Evolutionary conservation across 2,888 invertebrate species (phyloP).

Genomic region (Xanthorhoe designata): DNA sequence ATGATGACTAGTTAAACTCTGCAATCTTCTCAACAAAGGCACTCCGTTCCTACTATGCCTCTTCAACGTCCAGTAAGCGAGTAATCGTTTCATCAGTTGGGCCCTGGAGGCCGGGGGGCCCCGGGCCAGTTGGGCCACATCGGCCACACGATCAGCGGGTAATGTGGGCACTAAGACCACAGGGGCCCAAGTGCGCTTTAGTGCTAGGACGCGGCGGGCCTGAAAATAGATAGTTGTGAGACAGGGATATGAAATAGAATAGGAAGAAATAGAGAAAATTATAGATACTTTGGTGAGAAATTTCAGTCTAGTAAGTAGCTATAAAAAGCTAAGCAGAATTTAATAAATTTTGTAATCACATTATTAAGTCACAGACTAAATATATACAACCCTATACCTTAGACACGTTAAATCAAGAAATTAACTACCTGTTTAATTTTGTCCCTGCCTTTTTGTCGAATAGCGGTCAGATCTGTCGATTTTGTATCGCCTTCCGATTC

Average conservation of each 20-base stretch:
- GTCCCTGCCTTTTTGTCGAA: constrained; percentile 89
- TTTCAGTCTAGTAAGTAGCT: no score
- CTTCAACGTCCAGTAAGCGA: constrained; percentile 99
- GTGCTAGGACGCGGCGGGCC: constrained; percentile 93
- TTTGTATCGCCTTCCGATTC: constrained; percentile 80
- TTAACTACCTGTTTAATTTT: constrained; percentile 92
- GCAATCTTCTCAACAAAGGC: constrained; percentile 91
- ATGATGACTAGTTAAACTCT: constrained; percentile 67
- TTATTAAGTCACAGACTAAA: no score
- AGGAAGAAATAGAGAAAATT: no score
- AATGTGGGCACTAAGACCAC: constrained; percentile 97
- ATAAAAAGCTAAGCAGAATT: no score
- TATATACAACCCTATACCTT: no score
- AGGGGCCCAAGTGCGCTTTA: constrained; percentile 95
- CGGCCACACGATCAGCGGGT: constrained; percentile 94
- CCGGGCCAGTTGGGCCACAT: constrained; percentile 92
- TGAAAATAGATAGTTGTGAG: constrained; percentile 38
- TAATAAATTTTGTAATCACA: no score
- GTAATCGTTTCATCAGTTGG: constrained; percentile 94
- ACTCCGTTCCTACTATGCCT: constrained; percentile 98
- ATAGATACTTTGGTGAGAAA: no score
- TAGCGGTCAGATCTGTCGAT: constrained; percentile 69
- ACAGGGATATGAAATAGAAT: background rate
- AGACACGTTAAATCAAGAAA: no score
- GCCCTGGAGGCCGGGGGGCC: constrained; percentile 88